A percentile compares a stretch with the other conserved stretches of the same genome.
These are phyloP conservation scores for Cryptosula pallasiana DNA, from an alignment of 2,888 invertebrate species.

Conservation along the genomic window DNA sequence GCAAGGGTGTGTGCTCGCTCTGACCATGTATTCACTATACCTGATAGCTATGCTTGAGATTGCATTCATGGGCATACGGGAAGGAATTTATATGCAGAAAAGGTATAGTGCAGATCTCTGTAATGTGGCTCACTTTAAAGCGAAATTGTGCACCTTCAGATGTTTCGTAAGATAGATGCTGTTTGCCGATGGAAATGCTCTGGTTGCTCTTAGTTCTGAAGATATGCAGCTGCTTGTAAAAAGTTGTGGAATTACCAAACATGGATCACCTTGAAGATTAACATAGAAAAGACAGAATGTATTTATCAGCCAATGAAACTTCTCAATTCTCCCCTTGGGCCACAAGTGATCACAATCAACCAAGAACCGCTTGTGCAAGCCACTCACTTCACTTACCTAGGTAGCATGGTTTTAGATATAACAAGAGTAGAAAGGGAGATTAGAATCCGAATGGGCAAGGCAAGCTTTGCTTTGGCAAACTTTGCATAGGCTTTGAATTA, in stretches of 20 bases:
- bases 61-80: background rate
- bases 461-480: background rate
- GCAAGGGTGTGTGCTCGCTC: constrained; percentile 28
- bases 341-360: background rate
- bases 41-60: background rate
- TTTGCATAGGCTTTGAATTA: background rate
- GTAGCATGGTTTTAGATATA: background rate
- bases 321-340: background rate
- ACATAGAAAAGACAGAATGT: constrained; percentile 3
- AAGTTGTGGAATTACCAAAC: background rate
- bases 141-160: background rate
- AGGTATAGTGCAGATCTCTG: background rate
- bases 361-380: background rate
- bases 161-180: background rate
- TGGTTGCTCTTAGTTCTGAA: background rate
- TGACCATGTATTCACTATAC: constrained; percentile 25
- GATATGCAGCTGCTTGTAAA: background rate
- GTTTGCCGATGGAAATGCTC: background rate
- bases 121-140: background rate
- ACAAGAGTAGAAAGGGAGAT: background rate
- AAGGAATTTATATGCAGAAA: background rate
- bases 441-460: background rate
- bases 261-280: background rate
- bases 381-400: background rate
- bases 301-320: constrained; percentile 10